Conservation (phyloP, 2,888 invertebrate species). For the Sphinx pinastri region DNA sequence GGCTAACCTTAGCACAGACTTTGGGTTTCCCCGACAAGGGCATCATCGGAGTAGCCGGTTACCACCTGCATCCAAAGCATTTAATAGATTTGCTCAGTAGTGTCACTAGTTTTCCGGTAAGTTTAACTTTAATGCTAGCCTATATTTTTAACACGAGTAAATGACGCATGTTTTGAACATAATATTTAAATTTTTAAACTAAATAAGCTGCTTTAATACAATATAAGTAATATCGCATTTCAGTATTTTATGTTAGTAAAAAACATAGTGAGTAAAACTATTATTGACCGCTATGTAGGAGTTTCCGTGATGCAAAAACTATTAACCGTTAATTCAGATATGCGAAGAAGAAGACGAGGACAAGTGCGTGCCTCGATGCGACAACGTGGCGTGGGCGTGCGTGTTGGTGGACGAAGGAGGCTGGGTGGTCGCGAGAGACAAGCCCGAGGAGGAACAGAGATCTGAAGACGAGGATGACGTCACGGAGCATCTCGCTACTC, state of each 20-base stretch:
- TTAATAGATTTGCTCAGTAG: constrained; percentile 62
- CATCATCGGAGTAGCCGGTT: constrained; percentile 72
- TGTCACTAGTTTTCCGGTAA: constrained; percentile 63
- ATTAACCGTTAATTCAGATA: constrained; percentile 36
- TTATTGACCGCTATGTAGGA: background rate
- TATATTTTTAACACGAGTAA: too few species aligned
- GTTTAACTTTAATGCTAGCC: constrained; percentile 29
- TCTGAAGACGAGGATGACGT: constrained; percentile 52
- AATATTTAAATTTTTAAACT: too few species aligned
- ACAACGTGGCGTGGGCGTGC: constrained; percentile 68
- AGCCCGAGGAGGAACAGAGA: constrained; percentile 40
- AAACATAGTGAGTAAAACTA: background rate
- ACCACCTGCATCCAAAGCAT: constrained; percentile 70
- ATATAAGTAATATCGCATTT: background rate
- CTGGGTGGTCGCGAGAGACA: constrained; percentile 68
- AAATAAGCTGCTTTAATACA: too few species aligned
- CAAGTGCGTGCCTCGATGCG: constrained; percentile 60
- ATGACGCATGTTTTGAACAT: too few species aligned
- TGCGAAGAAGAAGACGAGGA: constrained; percentile 61
- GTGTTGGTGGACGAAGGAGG: constrained; percentile 73
- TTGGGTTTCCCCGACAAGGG: constrained; percentile 57
- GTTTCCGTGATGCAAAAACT: background rate
- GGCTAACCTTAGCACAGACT: constrained; percentile 72
- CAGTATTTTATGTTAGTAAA: background rate
- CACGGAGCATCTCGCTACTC: constrained; percentile 62